Base-by-base conservation (phyloP, 1,140 invertebrate genomes). In the Archegozetes longisetosus region DNA sequence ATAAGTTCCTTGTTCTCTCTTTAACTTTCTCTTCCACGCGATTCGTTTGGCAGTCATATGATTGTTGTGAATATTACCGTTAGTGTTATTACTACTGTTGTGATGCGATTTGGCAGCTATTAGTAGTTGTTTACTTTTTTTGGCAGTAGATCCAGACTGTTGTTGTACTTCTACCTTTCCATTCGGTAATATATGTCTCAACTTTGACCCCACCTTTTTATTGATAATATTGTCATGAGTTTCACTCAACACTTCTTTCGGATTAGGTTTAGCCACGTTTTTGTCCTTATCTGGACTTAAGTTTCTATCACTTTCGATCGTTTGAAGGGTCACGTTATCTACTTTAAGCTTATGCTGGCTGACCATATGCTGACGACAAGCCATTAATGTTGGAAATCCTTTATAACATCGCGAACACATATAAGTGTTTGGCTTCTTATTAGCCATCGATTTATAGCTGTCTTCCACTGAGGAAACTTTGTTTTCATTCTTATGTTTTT, bases 11-110 rank as follows among this genome's bases (percentile, higher is more conserved):
- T 62, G 20, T 57, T 64, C 63, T 60, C 61, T 51, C 9, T 52
- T 57, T 20, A 64, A 28, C 40, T 64, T 64, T 50, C 49, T 64
- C 57, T 62, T 40, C 63, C 63, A 64, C 9, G 60, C 61, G 23
- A 51, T 62, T 29, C 59, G 54, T 26, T 53, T 53, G 17, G 54
- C 47, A 25, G 60, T 59, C 9, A 62, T 29, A 51, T 51, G 20
- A 22, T 51, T 24, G 20, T n/a, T 25, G 53, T 62, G 24, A 40
- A 6, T 40, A 40, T 54, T 58, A 17, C 20, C 13, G 22, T 57
- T 14, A 24, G 22, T 22, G 17, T 40, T 46, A 29, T 23, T 22
- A 40, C 17, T 40, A 40, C 17, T 40, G 17, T 17, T 40, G 6
- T 40, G 6, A 40, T 40, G 32, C 17, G 17, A 9, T 40, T 40